Evolutionary conservation across 2,888 invertebrate genomes (phyloP).

Genomic region (Sphecodes monilicornis): DNA sequence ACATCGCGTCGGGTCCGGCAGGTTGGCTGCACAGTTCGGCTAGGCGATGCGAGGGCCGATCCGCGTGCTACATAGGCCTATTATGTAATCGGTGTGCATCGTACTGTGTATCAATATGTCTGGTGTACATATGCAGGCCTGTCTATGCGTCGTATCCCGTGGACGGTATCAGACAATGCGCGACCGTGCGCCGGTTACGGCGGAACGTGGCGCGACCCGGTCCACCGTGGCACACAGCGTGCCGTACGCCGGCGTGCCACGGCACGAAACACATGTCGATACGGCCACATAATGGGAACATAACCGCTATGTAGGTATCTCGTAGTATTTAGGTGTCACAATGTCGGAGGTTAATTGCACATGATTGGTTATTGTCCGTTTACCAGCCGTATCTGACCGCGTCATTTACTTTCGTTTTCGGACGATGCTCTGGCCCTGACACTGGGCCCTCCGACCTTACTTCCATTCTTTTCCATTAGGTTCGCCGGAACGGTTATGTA

Average conservation of each 20-base stretch:
- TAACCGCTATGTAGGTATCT: slow-evolving; percentile 78
- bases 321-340: slow-evolving; percentile 82
- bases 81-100: slow-evolving; percentile 77
- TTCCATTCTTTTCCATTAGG: background rate
- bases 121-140: slow-evolving; percentile 62
- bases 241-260: slow-evolving; percentile 52
- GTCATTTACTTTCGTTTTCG: slow-evolving; percentile 77
- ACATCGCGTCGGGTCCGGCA: slow-evolving; percentile 19
- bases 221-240: slow-evolving; percentile 57
- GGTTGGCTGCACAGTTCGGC: slow-evolving; percentile 26
- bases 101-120: slow-evolving; percentile 74
- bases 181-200: slow-evolving; percentile 67
- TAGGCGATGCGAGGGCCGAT: slow-evolving; percentile 48
- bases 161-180: slow-evolving; percentile 70
- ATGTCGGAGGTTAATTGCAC: slow-evolving; percentile 83
- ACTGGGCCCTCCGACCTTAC: background rate
- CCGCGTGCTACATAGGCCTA: slow-evolving; percentile 73
- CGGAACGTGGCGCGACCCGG: slow-evolving; percentile 34
- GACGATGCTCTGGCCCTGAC: background rate
- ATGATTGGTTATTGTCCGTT: slow-evolving; percentile 83
- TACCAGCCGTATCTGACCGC: slow-evolving; percentile 67
- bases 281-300: slow-evolving; percentile 83
- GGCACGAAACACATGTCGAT: slow-evolving; percentile 83
- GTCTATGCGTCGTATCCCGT: slow-evolving; percentile 61
- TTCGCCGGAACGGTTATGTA: background rate